A percentile compares a stretch with the other conserved stretches of the same genome.
phyloP scores from a whole-genome alignment of 2,888 invertebrate genomes.

The Mactromeris polynyma region DNA sequence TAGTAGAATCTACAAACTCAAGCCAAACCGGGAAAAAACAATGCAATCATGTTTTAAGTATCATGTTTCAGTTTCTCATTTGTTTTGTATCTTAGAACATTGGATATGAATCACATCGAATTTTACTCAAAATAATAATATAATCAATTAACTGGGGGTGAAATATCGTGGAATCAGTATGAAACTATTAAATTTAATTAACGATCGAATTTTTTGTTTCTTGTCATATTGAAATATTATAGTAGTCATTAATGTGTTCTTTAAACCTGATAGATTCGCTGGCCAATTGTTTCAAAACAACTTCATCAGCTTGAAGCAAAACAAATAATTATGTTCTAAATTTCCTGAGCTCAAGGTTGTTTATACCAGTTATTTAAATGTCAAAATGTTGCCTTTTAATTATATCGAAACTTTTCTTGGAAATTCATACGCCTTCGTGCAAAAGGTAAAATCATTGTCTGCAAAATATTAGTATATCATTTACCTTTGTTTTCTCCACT shows the following conservation, averaged over 20 bases:
- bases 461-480: background rate
- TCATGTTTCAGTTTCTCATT: no score
- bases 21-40: no score
- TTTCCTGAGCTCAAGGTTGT: background rate
- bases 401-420: background rate
- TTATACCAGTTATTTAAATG: background rate
- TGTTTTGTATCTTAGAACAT: no score
- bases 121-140: no score
- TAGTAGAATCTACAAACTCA: no score
- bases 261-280: background rate
- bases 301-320: background rate
- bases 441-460: background rate
- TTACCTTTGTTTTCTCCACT: background rate
- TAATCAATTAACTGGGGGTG: no score
- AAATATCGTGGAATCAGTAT: no score
- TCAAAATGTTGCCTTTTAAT: background rate
- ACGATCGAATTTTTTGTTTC: no score
- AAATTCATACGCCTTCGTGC: background rate
- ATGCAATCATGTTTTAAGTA: no score
- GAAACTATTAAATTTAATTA: no score
- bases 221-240: no score
- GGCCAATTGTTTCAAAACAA: background rate
- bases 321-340: background rate
- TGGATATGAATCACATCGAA: no score
- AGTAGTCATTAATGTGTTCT: background rate